Conservation (phyloP, 2,113 vertebrate genomes). For the Redunca redunca region DNA sequence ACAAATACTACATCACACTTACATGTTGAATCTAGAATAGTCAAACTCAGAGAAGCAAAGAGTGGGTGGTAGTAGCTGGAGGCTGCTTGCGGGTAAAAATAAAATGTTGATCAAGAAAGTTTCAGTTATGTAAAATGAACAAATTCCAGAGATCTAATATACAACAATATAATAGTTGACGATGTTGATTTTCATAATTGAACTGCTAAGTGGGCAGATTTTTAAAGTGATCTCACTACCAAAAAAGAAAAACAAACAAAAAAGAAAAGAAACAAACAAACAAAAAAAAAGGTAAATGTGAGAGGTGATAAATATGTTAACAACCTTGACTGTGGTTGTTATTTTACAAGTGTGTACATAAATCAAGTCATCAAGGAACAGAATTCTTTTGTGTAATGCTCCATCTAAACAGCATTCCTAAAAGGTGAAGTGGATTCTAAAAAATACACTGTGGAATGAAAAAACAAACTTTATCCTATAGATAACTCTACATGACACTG, state of each 20-base stretch:
- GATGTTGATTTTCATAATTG: too few species aligned
- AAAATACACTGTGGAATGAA: neutral
- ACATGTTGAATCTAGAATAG: neutral
- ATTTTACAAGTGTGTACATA: neutral
- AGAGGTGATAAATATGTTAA: neutral
- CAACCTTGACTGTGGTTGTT: neutral
- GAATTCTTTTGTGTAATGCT: neutral
- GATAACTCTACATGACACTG: neutral
- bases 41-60: neutral
- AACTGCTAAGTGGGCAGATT: neutral
- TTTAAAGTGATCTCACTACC: neutral
- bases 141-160: neutral
- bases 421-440: neutral
- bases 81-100: too few species aligned
- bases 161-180: neutral
- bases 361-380: neutral
- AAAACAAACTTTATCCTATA: neutral
- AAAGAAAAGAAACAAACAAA: too few species aligned
- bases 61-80: too few species aligned
- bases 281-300: neutral
- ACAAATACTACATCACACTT: neutral
- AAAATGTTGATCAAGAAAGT: neutral
- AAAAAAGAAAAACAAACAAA: neutral
- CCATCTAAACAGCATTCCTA: neutral
- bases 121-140: neutral